Evolutionary conservation across 1,140 invertebrate species (phyloP), one percentile per base, ranked within the genome.

Genomic region (Metopolophium dirhodum): DNA sequence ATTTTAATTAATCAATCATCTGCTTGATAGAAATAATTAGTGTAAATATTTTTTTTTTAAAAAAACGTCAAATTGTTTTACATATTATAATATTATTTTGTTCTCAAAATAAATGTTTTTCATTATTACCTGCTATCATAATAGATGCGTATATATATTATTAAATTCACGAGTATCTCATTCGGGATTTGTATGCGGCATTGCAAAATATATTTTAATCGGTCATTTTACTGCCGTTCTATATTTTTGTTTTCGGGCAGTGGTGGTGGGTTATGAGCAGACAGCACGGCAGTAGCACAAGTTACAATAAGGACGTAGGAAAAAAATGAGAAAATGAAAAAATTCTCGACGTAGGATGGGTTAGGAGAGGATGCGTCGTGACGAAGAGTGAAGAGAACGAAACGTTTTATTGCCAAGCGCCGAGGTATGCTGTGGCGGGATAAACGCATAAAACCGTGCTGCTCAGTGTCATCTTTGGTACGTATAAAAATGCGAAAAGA

Each of bases 401-500:
- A 51, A 89, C 87, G 49, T 89, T 89, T 89, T 89, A 89, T 51
- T 54, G 87, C 87, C 7, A 20, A 49, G n/a, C 47, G 9, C 86
- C 86, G 47, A 37, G 49, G 87, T 89, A 89, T 89, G 30, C 87
- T 35, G 30, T 35, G n/a, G n/a, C 8, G n/a, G 49, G 26, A 54
- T 88, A 35, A 51, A 88, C 47, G 47, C 30, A 47, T 88, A 88
- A 35, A 88, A 51, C 86, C 47, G 47, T 30, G 20, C 30, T 35
- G 86, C 37, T 88, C 47, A n/a, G 45, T n/a, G 45, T 88, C 47
- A 49, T 88, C 86, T 88, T 88, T 51, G 47, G 86, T 88, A 88
- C 49, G 87, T 89, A 89, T 51, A 89, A 54, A 89, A 89, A 89
- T 89, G 49, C n/a, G 87, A 9, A 54, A 37, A 89, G 18, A 88